phyloP scores from a whole-genome alignment of 2,113 vertebrate genomes.

The Sapayoa aenigma region DNA sequence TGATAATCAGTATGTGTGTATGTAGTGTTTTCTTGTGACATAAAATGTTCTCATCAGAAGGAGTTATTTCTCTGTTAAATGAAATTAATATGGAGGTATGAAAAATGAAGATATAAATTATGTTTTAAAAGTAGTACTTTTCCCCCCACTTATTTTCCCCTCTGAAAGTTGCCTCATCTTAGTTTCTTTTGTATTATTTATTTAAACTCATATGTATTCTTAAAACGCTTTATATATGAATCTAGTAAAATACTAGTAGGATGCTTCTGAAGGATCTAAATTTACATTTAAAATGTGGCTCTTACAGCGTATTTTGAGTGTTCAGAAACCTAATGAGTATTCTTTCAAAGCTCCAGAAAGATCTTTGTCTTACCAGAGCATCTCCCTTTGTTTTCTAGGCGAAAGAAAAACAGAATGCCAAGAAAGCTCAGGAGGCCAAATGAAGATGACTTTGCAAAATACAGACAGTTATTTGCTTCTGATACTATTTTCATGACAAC shows the following conservation, averaged over 20 bases:
- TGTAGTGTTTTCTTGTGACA: not conserved
- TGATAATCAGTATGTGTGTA: not conserved
- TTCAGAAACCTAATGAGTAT: not conserved
- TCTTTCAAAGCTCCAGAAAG: not conserved
- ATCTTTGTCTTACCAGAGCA: not conserved
- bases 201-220: not conserved
- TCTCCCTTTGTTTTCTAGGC: slow-evolving; percentile 78
- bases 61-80: not conserved
- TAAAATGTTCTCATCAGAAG: not conserved
- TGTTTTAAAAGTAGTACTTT: not conserved
- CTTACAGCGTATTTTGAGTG: not conserved
- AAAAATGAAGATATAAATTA: not conserved
- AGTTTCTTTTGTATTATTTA: not conserved
- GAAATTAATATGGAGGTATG: not conserved
- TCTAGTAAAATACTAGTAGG: not conserved
- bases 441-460: slow-evolving; percentile 70
- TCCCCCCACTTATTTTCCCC: not conserved
- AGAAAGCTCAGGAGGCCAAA: slow-evolving; percentile 96
- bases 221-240: not conserved
- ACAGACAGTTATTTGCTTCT: slow-evolving; percentile 43
- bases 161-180: not conserved
- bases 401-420: slow-evolving; percentile 96
- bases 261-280: not conserved
- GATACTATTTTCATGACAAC: slow-evolving; percentile 62
- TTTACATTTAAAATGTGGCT: not conserved